Conservation (phyloP, 2,113 vertebrate genomes). For the Oreochromis niloticus region DNA sequence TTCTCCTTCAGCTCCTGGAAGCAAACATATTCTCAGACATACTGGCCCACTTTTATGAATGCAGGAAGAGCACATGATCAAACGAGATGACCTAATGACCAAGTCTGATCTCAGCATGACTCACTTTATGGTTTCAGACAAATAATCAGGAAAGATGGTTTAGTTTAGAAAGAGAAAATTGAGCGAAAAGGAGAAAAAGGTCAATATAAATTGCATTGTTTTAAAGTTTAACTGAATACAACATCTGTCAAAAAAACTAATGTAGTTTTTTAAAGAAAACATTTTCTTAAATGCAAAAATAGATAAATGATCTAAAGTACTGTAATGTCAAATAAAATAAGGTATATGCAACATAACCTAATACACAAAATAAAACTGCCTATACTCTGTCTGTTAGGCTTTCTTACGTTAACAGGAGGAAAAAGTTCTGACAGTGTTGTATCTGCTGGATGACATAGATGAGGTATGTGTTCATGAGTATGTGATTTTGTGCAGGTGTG, state of each 20-base stretch:
- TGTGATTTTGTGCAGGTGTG: background rate
- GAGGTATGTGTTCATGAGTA: background rate
- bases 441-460: background rate
- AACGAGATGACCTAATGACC: background rate
- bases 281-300: background rate
- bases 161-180: background rate
- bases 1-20: conserved; percentile 82
- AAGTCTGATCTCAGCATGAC: background rate
- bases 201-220: background rate
- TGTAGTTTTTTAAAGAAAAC: background rate
- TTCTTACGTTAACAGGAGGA: background rate
- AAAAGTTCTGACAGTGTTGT: fast-evolving
- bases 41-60: background rate
- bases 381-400: background rate
- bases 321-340: background rate
- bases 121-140: background rate
- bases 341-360: background rate
- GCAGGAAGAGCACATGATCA: background rate
- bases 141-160: background rate
- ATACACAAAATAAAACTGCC: background rate
- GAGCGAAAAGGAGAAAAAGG: background rate
- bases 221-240: background rate
- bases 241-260: background rate
- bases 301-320: background rate
- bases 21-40: background rate